Conservation (phyloP, 2,113 vertebrate species). For the Nothoprocta pentlandii region DNA sequence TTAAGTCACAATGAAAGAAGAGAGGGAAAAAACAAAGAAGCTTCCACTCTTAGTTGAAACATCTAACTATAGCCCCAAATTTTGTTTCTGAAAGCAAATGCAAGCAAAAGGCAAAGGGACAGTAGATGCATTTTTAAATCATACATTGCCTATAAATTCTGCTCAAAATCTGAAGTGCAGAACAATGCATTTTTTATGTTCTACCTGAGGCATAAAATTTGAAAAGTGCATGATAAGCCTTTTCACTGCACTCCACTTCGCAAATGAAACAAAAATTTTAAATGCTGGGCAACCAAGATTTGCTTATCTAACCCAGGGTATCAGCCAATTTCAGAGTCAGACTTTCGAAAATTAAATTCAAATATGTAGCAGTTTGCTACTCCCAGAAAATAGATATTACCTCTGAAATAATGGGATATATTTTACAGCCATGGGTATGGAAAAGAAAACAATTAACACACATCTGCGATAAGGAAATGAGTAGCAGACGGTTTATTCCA, state of each 20-base stretch:
- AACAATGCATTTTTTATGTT: slow-evolving; percentile 52
- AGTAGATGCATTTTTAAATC: slow-evolving; percentile 42
- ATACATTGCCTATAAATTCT: slow-evolving; percentile 42
- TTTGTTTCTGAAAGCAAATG: slow-evolving; percentile 38
- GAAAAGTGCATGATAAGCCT: slow-evolving; percentile 42
- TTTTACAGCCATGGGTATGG: slow-evolving; percentile 56
- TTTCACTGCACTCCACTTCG: slow-evolving; percentile 5
- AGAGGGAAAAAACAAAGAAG: neutral
- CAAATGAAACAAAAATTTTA: slow-evolving; percentile 35
- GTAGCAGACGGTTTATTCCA: slow-evolving; percentile 49
- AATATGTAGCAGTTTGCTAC: slow-evolving; percentile 52
- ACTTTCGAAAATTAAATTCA: slow-evolving; percentile 54
- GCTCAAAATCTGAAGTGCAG: slow-evolving; percentile 52
- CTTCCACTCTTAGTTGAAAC: neutral
- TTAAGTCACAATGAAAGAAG: slow-evolving; percentile 3
- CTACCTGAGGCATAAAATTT: slow-evolving; percentile 28
- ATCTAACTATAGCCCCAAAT: neutral
- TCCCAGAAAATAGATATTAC: slow-evolving; percentile 40
- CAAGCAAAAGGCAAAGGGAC: slow-evolving; percentile 22
- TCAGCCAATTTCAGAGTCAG: slow-evolving; percentile 32
- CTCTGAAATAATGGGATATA: slow-evolving; percentile 50
- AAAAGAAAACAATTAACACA: slow-evolving; percentile 61
- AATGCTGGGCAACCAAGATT: slow-evolving; percentile 22
- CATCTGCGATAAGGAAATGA: slow-evolving; percentile 72
- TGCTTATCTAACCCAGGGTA: neutral